phyloP scores from a whole-genome alignment of 92 coral and sea anemone genomes.

The Bergia puertoricense region DNA sequence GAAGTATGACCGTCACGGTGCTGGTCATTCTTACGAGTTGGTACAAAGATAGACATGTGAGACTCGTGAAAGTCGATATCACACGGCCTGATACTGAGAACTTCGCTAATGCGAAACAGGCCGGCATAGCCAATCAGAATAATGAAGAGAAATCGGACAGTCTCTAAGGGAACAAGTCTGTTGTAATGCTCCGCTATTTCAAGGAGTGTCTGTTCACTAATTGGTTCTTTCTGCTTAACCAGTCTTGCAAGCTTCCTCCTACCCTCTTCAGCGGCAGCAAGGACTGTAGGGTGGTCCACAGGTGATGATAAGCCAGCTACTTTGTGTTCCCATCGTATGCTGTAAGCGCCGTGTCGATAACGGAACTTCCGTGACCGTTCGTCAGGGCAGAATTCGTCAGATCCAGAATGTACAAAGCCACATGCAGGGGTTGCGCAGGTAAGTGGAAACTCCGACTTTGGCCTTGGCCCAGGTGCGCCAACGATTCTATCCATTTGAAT shows the following conservation, averaged over 20 bases:
- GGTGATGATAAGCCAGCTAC: slow-evolving; percentile 10
- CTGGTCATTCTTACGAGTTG: too few relatives aligned
- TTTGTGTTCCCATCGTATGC: slow-evolving; percentile 37
- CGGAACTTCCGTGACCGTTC: neutral
- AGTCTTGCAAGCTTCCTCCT: slow-evolving; percentile 22
- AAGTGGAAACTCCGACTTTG: neutral
- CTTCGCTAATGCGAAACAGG: too few relatives aligned
- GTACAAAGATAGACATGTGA: too few relatives aligned
- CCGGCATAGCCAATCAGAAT: neutral
- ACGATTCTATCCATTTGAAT: slow-evolving; percentile 6
- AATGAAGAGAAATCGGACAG: slow-evolving; percentile 24
- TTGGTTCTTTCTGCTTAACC: slow-evolving; percentile 21
- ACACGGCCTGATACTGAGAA: too few relatives aligned
- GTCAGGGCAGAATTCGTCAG: neutral
- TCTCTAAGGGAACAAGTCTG: neutral
- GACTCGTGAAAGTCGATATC: too few relatives aligned
- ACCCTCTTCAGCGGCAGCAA: too few relatives aligned
- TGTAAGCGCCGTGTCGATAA: slow-evolving; percentile 37
- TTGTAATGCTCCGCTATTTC: too few relatives aligned
- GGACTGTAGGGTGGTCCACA: too few relatives aligned
- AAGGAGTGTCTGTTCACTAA: neutral
- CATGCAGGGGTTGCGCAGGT: too few relatives aligned
- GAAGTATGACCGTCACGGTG: too few relatives aligned
- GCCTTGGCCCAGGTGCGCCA: slow-evolving; percentile 18
- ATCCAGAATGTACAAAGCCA: slow-evolving; percentile 1